Evolutionary conservation across 2,888 invertebrate species (phyloP).

Genomic region (Aphrophora alni): DNA sequence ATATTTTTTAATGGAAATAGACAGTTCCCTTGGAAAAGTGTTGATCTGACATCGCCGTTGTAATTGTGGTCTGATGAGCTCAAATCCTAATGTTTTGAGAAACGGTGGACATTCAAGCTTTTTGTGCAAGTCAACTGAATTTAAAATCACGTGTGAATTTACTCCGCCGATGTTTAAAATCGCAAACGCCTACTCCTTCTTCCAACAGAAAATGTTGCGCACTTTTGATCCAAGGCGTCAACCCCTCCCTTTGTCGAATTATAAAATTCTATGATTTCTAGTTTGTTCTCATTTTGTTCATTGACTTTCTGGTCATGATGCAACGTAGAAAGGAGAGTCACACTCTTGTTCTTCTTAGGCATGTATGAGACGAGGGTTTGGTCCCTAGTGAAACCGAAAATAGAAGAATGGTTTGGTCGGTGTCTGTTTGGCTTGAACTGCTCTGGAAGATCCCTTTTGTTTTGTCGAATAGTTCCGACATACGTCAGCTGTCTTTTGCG

Average conservation of each 20-base stretch:
- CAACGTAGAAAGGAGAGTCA: constrained; percentile 12
- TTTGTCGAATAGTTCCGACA: constrained; percentile 25
- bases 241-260: neutral
- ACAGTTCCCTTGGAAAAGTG: neutral
- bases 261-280: too few relatives aligned
- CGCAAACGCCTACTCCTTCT: neutral
- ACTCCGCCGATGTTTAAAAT: too few relatives aligned
- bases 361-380: constrained; percentile 17
- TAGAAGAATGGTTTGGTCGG: constrained; percentile 13
- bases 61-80: neutral
- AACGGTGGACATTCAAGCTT: neutral
- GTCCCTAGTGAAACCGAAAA: constrained; percentile 29
- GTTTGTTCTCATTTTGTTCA: neutral
- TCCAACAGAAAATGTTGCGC: constrained; percentile 10
- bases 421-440: constrained; percentile 23
- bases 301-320: constrained; percentile 21
- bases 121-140: too few relatives aligned
- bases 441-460: constrained; percentile 15
- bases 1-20: neutral
- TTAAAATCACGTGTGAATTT: too few relatives aligned
- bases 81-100: neutral
- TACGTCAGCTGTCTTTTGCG: constrained; percentile 3
- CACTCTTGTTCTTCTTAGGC: constrained; percentile 12
- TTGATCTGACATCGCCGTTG: neutral
- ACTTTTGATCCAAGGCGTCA: constrained; percentile 25